Percentiles rank a stretch among this genome's conserved stretches.
Conservation (phyloP, 2,113 vertebrate genomes). For the Climacteris rufus region DNA sequence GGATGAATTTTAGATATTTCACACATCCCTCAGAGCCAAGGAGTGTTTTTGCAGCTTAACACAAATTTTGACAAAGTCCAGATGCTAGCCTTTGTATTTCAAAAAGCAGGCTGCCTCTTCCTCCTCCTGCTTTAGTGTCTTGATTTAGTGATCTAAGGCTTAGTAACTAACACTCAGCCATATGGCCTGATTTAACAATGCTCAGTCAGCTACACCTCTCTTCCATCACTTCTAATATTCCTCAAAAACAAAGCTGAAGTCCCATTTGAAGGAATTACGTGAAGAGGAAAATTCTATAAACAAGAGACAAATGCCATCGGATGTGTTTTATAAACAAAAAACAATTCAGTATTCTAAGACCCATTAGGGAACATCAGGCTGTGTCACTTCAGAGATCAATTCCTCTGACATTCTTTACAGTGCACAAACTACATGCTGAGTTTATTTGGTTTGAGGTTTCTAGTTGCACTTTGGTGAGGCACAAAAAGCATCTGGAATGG, state of each 20-base stretch:
- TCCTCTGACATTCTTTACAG: background rate
- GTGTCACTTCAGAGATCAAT: background rate
- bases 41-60: background rate
- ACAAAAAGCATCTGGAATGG: background rate
- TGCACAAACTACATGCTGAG: rapidly evolving
- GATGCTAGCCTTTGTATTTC: background rate
- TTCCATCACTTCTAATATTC: background rate
- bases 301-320: background rate
- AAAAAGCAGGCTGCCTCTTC: background rate
- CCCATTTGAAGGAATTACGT: background rate
- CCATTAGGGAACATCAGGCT: background rate
- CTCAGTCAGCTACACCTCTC: background rate
- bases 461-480: background rate
- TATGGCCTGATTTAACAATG: background rate
- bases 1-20: background rate
- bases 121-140: background rate
- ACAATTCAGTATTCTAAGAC: background rate
- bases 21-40: background rate
- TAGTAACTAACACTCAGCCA: background rate
- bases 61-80: background rate
- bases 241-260: background rate
- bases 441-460: background rate
- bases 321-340: background rate
- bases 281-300: background rate
- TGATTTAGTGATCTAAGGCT: background rate